Conservation (phyloP, 2,113 vertebrate genomes). For the Morone chrysops region DNA sequence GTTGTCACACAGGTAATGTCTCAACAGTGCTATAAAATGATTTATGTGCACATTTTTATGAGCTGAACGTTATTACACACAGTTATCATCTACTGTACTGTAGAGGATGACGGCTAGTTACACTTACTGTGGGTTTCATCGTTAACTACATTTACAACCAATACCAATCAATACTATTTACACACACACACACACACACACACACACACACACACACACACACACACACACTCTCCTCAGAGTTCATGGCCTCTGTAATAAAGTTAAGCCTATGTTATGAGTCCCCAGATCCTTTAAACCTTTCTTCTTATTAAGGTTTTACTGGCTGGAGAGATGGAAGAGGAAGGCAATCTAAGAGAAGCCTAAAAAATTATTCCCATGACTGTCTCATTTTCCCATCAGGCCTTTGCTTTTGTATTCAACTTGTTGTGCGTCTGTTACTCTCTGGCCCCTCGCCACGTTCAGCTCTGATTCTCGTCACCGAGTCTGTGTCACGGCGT, state of each 20-base stretch:
- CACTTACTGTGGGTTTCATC: background rate
- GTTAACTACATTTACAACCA: background rate
- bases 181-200: background rate
- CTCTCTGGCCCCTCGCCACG: background rate
- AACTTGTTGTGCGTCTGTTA: slow-evolving; percentile 29
- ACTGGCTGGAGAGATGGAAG: background rate
- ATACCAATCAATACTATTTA: too few species aligned
- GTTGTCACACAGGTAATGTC: background rate
- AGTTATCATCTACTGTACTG: background rate
- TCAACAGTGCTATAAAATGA: background rate
- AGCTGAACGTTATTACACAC: background rate
- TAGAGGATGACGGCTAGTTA: background rate
- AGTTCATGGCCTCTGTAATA: slow-evolving; percentile 42
- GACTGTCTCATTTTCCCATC: background rate
- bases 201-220: background rate
- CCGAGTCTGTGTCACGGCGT: slow-evolving; percentile 29
- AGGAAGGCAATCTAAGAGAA: background rate
- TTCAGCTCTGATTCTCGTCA: slow-evolving; percentile 40
- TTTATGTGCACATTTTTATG: slow-evolving; percentile 1
- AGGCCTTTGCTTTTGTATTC: slow-evolving; percentile 30
- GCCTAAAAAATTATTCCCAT: slow-evolving; percentile 13
- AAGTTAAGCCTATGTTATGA: slow-evolving; percentile 61
- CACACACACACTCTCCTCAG: slow-evolving; percentile 5
- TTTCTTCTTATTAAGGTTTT: slow-evolving; percentile 32
- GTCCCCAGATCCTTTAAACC: slow-evolving; percentile 58